Base-by-base conservation (phyloP, 2,888 invertebrate species). In the Rhagium mordax region DNA sequence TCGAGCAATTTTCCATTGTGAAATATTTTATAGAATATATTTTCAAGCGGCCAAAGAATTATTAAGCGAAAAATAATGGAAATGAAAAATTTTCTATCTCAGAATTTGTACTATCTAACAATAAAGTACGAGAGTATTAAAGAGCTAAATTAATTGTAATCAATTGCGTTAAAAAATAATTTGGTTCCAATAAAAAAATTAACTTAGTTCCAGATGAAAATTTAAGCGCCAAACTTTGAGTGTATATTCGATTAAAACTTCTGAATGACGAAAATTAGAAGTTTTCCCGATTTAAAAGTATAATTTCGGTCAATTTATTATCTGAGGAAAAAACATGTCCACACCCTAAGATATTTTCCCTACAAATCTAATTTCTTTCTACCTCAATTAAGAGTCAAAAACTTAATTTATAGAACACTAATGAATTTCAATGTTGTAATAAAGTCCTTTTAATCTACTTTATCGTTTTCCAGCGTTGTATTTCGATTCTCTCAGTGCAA, bases 361-460 rank as follows among this genome's bases (percentile, higher is more conserved):
- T 64, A 51, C 72, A 74, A 77, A 79, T 78, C 76, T 74, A 49
- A 55, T 70, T 61, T 67, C 74, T 71, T 71, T 70, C 70, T 76
- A 74, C 72, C 74, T 76, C 77, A 78, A 78, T 79, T 78, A 78
- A 77, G 76, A 77, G 70, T 75, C 76, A 76, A 78, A 78, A 79
- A 78, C 76, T 74, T 76, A 79, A 79, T 79, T 79, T 78, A 76
- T 78, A 70, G 74, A 75, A 77, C 79, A 73, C 77, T 78, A 81
- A 81, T 81, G 79, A 79, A 80, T 81, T 79, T 78, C 74, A 79
- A 74, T 77, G 74, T 71, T 74, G 79, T 79, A 81, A 81, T 81
- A 78, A 82, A 81, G 80, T 75, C 81, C 80, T 78, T 79, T 81
- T 81, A 83, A 82, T 82, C 81, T 81, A 78, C 81, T 82, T 82